Percentiles rank a stretch among this genome's conserved stretches.
Evolutionary conservation across 2,113 vertebrate species (phyloP).

Genomic region (Neoarius graeffei): DNA sequence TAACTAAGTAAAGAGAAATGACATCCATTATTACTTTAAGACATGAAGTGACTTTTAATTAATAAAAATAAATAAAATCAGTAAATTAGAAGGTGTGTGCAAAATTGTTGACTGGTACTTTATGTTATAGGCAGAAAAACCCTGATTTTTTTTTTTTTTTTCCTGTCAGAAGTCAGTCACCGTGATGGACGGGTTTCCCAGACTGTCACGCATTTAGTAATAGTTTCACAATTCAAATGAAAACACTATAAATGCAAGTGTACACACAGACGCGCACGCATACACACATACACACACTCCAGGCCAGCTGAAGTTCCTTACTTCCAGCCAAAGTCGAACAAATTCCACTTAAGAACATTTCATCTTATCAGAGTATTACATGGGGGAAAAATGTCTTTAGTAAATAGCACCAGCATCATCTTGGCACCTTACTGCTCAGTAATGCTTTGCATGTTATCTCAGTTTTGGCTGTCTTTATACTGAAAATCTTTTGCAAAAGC

Average conservation of each 20-base stretch:
- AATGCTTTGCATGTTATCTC: slow-evolving; percentile 16
- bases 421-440: not conserved
- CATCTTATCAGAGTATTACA: slow-evolving; percentile 27
- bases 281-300: not conserved
- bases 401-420: slow-evolving; percentile 20
- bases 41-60: too few relatives aligned
- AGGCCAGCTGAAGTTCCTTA: not conserved
- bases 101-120: too few relatives aligned
- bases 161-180: not conserved
- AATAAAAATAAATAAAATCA: too few relatives aligned
- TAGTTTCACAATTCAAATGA: not conserved
- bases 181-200: not conserved
- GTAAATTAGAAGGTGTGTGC: too few relatives aligned
- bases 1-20: too few relatives aligned
- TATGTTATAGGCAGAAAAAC: not conserved
- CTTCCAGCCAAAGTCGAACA: not conserved
- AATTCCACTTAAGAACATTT: slow-evolving; percentile 1
- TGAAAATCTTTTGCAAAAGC: not conserved
- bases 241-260: not conserved
- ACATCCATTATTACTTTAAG: too few relatives aligned
- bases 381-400: slow-evolving; percentile 18
- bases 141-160: not conserved
- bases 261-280: not conserved
- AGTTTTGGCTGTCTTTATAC: slow-evolving; percentile 9
- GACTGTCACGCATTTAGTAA: not conserved